Percentiles rank a stretch among this genome's conserved stretches.
Conservation (phyloP, 2,888 invertebrate genomes). For the Synergus japonicus region DNA sequence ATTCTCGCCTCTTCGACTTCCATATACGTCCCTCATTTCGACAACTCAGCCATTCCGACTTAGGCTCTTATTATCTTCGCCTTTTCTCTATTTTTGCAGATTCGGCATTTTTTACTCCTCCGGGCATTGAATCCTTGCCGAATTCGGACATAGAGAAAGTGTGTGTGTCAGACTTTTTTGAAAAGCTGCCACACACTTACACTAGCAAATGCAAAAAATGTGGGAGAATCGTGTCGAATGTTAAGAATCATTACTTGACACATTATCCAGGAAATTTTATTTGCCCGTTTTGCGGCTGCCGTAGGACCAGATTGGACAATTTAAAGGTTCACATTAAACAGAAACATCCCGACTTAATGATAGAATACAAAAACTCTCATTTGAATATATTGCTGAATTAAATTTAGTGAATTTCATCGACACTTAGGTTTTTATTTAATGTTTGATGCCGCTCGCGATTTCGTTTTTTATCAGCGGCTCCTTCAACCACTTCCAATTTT, state of each 20-base stretch:
- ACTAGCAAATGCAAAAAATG: conserved; percentile 72
- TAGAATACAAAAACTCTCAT: conserved; percentile 46
- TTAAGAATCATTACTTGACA: conserved; percentile 70
- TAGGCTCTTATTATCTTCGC: conserved; percentile 49
- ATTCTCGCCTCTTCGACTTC: conserved; percentile 13
- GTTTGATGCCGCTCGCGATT: conserved; percentile 9
- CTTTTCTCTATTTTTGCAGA: conserved; percentile 70
- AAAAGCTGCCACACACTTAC: conserved; percentile 65
- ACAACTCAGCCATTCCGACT: conserved; percentile 19
- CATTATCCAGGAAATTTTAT: conserved; percentile 71
- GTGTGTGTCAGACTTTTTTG: conserved; percentile 67
- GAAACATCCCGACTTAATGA: conserved; percentile 66
- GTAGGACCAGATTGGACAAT: conserved; percentile 69
- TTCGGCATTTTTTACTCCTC: conserved; percentile 68
- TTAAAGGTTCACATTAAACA: conserved; percentile 69
- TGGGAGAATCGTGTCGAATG: conserved; percentile 72
- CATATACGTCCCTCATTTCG: conserved; percentile 45
- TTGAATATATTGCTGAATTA: conserved; percentile 47
- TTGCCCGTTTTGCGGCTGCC: conserved; percentile 71
- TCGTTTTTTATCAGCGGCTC: conserved; percentile 5
- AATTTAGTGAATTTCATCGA: conserved; percentile 39
- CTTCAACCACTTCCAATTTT: not conserved
- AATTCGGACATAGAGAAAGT: conserved; percentile 64
- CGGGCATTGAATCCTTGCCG: conserved; percentile 66
- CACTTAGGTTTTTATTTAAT: conserved; percentile 1